phyloP scores from a whole-genome alignment of 2,888 invertebrate species.

The Metalampra italica region DNA sequence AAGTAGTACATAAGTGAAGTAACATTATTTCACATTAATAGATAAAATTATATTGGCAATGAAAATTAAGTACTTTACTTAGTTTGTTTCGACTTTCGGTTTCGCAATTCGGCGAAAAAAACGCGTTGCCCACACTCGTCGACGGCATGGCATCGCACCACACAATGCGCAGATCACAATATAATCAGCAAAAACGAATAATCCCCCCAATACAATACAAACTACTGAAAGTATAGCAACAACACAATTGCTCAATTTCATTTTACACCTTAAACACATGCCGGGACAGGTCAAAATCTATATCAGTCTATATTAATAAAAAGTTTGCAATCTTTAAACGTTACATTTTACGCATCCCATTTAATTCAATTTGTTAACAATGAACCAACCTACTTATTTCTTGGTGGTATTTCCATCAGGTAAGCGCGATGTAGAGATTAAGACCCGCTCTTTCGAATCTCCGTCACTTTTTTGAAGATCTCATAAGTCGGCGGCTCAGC shows the following conservation, averaged over 20 bases:
- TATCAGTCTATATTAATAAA: neutral
- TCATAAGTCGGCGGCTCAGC: neutral
- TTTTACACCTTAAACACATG: neutral
- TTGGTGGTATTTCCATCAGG: conserved; percentile 42
- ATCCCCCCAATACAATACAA: conserved; percentile 23
- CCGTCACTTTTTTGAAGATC: neutral
- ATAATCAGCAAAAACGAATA: conserved; percentile 71
- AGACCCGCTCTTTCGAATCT: too few relatives aligned
- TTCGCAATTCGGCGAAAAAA: too few relatives aligned
- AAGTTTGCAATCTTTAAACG: conserved; percentile 26
- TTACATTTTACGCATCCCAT: conserved; percentile 45
- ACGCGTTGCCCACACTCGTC: neutral
- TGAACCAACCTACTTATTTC: conserved; percentile 42
- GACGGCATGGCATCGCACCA: neutral
- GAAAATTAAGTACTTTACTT: too few relatives aligned
- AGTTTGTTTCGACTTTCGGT: too few relatives aligned
- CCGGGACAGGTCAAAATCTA: neutral
- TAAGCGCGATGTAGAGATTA: conserved; percentile 8
- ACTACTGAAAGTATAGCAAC: conserved; percentile 10
- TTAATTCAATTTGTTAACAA: conserved; percentile 71
- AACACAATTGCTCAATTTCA: neutral
- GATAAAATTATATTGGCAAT: too few relatives aligned
- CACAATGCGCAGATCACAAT: conserved; percentile 50
- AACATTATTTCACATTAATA: too few relatives aligned
- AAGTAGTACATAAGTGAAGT: too few relatives aligned